Conservation (phyloP, 2,113 vertebrate species). For the Rhagologus leucostigma region DNA sequence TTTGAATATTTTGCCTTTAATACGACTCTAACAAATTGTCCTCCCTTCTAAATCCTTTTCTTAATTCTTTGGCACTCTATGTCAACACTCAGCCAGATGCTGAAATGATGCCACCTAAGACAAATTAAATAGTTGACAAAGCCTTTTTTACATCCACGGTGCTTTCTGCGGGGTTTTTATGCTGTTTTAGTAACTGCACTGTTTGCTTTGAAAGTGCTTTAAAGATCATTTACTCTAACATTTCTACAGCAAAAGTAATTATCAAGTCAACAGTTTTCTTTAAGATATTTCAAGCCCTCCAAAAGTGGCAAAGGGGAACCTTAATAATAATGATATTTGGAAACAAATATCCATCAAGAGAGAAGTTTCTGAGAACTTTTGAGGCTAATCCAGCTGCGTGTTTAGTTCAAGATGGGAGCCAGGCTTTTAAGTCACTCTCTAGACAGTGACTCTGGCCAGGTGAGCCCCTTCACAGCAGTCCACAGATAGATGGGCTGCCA, state of each 20-base stretch:
- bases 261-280: not conserved
- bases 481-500: not conserved
- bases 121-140: conserved; percentile 2
- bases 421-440: not conserved
- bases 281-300: not conserved
- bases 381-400: not conserved
- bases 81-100: conserved; percentile 16
- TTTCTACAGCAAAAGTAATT: conserved; percentile 10
- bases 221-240: not conserved
- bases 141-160: not conserved
- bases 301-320: not conserved
- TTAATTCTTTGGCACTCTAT: not conserved
- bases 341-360: not conserved
- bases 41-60: not conserved
- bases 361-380: not conserved
- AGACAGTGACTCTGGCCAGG: not conserved
- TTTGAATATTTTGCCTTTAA: not conserved
- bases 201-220: conserved; percentile 1
- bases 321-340: not conserved
- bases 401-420: not conserved
- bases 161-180: not conserved
- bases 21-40: not conserved
- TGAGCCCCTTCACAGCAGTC: not conserved
- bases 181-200: not conserved
- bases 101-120: conserved; percentile 28